These are phyloP conservation scores for Frieseomelitta varia DNA, from an alignment of 1,140 invertebrate species.

Conservation along the genomic window DNA sequence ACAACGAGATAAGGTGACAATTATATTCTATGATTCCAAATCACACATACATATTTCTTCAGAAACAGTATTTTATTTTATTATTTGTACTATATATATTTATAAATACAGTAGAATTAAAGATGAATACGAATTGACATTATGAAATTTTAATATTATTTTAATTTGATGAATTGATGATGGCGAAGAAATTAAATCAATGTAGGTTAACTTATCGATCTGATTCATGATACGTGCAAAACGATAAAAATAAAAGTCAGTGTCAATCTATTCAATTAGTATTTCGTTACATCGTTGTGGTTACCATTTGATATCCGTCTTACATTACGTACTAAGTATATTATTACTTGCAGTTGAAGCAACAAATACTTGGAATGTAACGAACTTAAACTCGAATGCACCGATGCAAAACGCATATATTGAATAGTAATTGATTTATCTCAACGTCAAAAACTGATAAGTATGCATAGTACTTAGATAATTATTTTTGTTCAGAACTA, in stretches of 20 bases:
- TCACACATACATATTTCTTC: not conserved
- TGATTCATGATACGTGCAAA: not conserved
- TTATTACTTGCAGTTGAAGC: conserved; percentile 6
- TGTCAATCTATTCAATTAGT: conserved; percentile 45
- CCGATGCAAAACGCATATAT: not conserved
- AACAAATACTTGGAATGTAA: conserved; percentile 5
- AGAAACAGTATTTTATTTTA: not conserved
- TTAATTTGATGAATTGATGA: not conserved
- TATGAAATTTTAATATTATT: not conserved
- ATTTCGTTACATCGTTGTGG: conserved; percentile 25
- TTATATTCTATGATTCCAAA: not conserved
- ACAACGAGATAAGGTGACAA: not conserved
- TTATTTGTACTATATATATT: not conserved
- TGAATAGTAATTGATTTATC: not conserved
- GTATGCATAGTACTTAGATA: not conserved
- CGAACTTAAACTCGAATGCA: not conserved
- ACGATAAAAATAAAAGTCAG: conserved; percentile 31
- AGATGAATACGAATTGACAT: not conserved
- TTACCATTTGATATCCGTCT: conserved; percentile 50
- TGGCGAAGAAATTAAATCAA: not conserved
- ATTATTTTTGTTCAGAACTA: not conserved
- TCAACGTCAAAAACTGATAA: too few relatives aligned
- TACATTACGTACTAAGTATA: conserved; percentile 26
- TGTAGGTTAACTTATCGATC: not conserved
- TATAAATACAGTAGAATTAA: not conserved